Percentiles rank a stretch among this genome's conserved stretches.
Conservation (phyloP, 2,797 vertebrate species). For the Merluccius polli region DNA sequence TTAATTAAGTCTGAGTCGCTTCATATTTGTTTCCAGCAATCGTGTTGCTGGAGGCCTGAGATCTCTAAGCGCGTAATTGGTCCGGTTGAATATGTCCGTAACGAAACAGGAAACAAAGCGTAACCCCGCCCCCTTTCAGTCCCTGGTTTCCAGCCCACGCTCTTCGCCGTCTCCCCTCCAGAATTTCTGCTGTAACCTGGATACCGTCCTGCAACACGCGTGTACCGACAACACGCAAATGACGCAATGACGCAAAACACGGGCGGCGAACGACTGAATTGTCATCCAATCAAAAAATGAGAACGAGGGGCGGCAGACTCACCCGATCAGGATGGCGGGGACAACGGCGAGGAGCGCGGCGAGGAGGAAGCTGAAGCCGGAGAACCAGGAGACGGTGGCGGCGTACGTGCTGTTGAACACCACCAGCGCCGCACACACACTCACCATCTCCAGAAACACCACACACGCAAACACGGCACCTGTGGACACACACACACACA, state of each 20-base stretch:
- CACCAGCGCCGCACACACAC: constrained; percentile 54
- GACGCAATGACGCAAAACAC: background rate
- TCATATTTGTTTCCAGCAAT: too few relatives aligned
- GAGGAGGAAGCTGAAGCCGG: constrained; percentile 79
- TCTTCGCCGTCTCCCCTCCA: too few relatives aligned
- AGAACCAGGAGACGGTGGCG: constrained; percentile 76
- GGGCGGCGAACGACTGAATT: background rate
- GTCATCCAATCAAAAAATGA: background rate
- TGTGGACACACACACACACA: constrained; percentile 37
- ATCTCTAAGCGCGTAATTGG: too few relatives aligned
- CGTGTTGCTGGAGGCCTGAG: too few relatives aligned
- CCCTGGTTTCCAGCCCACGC: too few relatives aligned
- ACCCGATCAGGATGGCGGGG: constrained; percentile 72
- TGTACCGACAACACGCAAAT: too few relatives aligned
- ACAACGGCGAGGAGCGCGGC: constrained; percentile 70
- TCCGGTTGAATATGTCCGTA: too few relatives aligned
- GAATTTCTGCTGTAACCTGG: too few relatives aligned
- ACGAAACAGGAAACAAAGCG: too few relatives aligned
- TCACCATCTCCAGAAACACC: constrained; percentile 78
- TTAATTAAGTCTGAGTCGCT: too few relatives aligned
- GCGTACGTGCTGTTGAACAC: constrained; percentile 76
- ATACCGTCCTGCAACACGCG: too few relatives aligned
- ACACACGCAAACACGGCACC: constrained; percentile 81
- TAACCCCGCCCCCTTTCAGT: too few relatives aligned
- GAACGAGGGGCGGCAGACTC: constrained; percentile 39